Evolutionary conservation across 2,113 vertebrate genomes (phyloP).

Genomic region (Apistogramma diplotaenia): DNA sequence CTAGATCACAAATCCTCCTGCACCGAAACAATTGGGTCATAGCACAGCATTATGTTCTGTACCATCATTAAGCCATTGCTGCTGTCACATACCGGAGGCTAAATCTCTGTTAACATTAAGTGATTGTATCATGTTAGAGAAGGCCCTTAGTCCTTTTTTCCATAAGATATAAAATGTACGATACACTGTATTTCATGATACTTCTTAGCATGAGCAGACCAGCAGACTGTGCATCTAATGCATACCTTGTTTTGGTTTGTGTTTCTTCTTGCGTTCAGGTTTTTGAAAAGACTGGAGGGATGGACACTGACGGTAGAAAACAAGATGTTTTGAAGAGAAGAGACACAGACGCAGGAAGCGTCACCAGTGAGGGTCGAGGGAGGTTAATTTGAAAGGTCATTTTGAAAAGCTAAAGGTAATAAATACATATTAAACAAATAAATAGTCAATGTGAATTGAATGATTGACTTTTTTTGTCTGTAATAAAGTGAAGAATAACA

Average conservation of each 20-base stretch:
- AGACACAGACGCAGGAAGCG: neutral
- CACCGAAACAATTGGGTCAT: slow-evolving; percentile 52
- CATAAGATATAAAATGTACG: neutral
- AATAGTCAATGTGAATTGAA: neutral
- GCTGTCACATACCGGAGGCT: slow-evolving; percentile 7
- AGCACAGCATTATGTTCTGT: slow-evolving; percentile 20
- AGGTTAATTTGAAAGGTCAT: neutral
- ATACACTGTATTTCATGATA: neutral
- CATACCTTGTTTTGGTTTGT: neutral
- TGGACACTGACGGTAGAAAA: neutral
- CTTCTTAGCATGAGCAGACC: neutral
- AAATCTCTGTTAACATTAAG: slow-evolving; percentile 34
- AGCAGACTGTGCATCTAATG: neutral
- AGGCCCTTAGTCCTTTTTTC: neutral
- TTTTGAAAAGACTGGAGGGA: neutral
- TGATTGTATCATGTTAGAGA: slow-evolving; percentile 1
- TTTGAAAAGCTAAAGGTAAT: neutral
- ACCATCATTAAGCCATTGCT: slow-evolving; percentile 7
- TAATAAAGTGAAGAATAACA: neutral
- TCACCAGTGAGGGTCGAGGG: neutral
- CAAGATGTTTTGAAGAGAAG: neutral
- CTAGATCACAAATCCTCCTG: slow-evolving; percentile 44
- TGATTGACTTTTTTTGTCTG: neutral
- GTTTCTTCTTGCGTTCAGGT: neutral
- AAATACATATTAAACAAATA: neutral